Evolutionary conservation across 1,140 invertebrate species (phyloP).

Genomic region (Potamilus streckersoni): DNA sequence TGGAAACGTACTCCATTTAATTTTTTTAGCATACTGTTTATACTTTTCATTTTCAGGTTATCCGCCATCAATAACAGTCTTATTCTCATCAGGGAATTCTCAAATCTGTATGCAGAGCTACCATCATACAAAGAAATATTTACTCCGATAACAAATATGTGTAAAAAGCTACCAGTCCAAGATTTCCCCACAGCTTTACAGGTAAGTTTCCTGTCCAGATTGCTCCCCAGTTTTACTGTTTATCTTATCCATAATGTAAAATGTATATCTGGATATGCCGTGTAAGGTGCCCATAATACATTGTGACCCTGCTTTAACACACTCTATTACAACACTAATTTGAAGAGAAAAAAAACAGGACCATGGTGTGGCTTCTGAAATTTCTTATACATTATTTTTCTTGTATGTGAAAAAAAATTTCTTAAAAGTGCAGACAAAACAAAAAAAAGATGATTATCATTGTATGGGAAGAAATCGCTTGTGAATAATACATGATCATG

Average conservation of each 20-base stretch:
- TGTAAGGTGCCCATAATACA: background rate
- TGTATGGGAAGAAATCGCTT: too few relatives aligned
- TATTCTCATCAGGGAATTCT: constrained; percentile 47
- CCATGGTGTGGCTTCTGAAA: background rate
- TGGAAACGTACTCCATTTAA: too few relatives aligned
- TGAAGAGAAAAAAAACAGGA: background rate
- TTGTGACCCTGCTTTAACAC: background rate
- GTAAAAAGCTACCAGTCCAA: constrained; percentile 55
- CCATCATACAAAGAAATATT: constrained; percentile 63
- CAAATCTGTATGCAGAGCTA: constrained; percentile 56
- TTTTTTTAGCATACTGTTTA: too few relatives aligned
- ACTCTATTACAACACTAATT: background rate
- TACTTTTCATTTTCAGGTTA: constrained; percentile 37
- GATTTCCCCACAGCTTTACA: constrained; percentile 75
- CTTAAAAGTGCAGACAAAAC: too few relatives aligned
- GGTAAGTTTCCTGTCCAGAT: constrained; percentile 63
- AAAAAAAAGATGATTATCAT: too few relatives aligned
- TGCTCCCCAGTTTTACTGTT: constrained; percentile 4
- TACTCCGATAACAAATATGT: constrained; percentile 44
- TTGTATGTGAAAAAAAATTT: too few relatives aligned
- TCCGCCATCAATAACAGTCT: constrained; percentile 40
- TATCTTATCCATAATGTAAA: background rate
- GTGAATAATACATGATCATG: too few relatives aligned
- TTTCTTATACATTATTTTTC: too few relatives aligned
- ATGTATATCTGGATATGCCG: background rate